phyloP scores from a whole-genome alignment of 2,888 invertebrate genomes.

The Cerastis leucographa region DNA sequence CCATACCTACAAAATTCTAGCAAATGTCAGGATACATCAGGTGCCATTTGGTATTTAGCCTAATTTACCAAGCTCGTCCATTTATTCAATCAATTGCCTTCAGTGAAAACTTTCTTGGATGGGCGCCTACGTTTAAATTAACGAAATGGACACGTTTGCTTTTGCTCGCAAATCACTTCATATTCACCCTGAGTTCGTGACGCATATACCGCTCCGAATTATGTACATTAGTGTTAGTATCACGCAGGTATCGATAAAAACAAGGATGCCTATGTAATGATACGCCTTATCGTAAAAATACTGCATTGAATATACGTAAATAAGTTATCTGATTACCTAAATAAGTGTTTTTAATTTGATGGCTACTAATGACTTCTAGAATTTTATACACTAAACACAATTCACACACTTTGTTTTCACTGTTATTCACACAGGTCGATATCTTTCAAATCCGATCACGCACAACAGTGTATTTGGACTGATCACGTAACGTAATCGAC shows the following conservation, averaged over 20 bases:
- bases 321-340: constrained; percentile 72
- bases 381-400: constrained; percentile 12
- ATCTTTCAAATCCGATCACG: not conserved
- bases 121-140: constrained; percentile 54
- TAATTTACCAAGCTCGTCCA: not conserved
- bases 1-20: not conserved
- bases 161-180: constrained; percentile 47
- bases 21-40: not conserved
- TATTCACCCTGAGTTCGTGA: constrained; percentile 53
- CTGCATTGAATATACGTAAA: constrained; percentile 84
- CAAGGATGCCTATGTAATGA: constrained; percentile 51
- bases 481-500: not conserved
- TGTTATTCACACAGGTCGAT: constrained; percentile 13
- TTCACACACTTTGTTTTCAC: constrained; percentile 9
- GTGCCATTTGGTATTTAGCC: not conserved
- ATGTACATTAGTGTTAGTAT: constrained; percentile 37
- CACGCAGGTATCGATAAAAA: constrained; percentile 67
- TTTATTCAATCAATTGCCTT: not conserved
- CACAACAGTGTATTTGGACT: constrained; percentile 12
- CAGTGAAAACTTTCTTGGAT: constrained; percentile 33
- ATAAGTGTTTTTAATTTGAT: constrained; percentile 56
- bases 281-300: constrained; percentile 67
- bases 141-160: constrained; percentile 53
- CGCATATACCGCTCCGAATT: constrained; percentile 42
- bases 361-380: not conserved